phyloP scores from a whole-genome alignment of 2,797 vertebrate genomes.

The Ptychobarbus kaznakovi region DNA sequence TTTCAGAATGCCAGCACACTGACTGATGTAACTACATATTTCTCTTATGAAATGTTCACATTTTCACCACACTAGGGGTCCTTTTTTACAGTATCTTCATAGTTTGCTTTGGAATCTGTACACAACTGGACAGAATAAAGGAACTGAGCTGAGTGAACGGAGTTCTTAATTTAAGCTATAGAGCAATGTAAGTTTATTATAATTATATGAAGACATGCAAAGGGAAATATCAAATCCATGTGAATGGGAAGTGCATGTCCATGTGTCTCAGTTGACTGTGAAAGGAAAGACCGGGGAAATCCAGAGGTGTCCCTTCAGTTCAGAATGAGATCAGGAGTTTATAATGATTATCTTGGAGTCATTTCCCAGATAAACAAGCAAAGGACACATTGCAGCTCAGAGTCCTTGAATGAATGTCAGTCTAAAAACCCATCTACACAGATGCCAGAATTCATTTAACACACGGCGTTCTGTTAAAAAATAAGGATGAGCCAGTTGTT shows the following conservation, averaged over 20 bases:
- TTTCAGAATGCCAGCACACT: conserved; percentile 59
- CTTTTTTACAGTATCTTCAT: neutral
- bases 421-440: conserved; percentile 4
- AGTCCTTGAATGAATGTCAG: conserved; percentile 42
- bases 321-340: conserved; percentile 5
- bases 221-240: neutral
- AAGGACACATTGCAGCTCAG: conserved; percentile 18
- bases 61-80: neutral
- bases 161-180: neutral
- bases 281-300: conserved; percentile 24
- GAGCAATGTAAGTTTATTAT: neutral
- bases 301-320: conserved; percentile 14
- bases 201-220: neutral
- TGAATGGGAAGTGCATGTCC: neutral
- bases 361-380: conserved; percentile 9
- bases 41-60: neutral
- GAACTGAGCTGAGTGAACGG: neutral
- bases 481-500: neutral
- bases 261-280: neutral
- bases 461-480: neutral
- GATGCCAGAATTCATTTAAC: conserved; percentile 5
- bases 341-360: neutral
- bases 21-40: conserved; percentile 45
- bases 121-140: neutral
- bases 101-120: neutral